Base-by-base conservation (phyloP, 2,888 invertebrate genomes). In the Balanococcus diminutus region DNA sequence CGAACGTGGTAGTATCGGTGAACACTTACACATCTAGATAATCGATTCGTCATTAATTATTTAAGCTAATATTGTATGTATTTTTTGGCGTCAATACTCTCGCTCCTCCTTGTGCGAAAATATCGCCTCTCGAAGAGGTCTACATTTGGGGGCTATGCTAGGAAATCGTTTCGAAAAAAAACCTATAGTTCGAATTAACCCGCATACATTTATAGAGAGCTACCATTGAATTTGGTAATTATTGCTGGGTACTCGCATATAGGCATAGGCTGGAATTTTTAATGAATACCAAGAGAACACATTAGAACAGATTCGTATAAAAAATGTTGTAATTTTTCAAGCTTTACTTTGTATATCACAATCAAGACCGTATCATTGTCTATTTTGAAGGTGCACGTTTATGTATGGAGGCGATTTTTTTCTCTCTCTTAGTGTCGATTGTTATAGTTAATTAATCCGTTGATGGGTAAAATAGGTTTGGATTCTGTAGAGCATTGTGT, bases 361-460 rank as follows among this genome's bases (percentile, higher is more conserved):
- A 56, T 56, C 67, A 25, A 67, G 67, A 67, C 28, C 67, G 67
- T 67, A 28, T 25, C 28, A 67, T 67, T 67, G 67, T 67, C 67
- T 67, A 28, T 28, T n/a, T 67, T 67, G 67, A 28, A 67, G 67
- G 28, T 67, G 67, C 67, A 67, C 28, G 67, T 28, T 67, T 28
- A 3, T 67, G 67, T 67, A 67, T 67, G 28, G 67, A 67, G 67
- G 67, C 67, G 67, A 67, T 67, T 67, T 67, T 67, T 67, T 67
- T 67, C 16, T 67, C 28, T 14, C 28, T 16, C 22, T 8, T 19
- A 19, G 6, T 5, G 16, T 79, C 75, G 75, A 79, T 79, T 79
- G 75, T 79, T 79, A 79, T 79, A 79, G 75, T 79, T 79, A 79
- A 79, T 79, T 79, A 79, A 79, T 79, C 75, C 32, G 36, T 79